A percentile compares a stretch with the other conserved stretches of the same genome.
Conservation (phyloP, 35 echinoderm and acorn worm genomes). For the Anneissia japonica region DNA sequence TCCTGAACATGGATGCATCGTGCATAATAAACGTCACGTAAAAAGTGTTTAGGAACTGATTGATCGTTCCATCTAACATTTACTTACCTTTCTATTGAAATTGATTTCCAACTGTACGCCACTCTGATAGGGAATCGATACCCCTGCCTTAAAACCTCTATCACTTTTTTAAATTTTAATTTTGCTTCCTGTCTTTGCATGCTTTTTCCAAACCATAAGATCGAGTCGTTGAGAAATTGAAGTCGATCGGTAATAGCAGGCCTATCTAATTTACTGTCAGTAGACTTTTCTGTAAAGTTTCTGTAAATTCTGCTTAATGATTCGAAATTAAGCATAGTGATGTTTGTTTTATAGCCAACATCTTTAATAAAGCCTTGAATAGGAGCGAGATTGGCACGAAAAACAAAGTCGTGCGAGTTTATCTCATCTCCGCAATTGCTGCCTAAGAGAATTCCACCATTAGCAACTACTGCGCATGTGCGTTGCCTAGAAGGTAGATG, state of each 20-base stretch:
- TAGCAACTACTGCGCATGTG: slow-evolving; percentile 54
- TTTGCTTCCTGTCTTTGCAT: not conserved
- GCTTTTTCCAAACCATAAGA: slow-evolving; percentile 60
- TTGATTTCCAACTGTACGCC: slow-evolving; percentile 43
- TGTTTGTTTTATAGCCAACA: slow-evolving; percentile 22
- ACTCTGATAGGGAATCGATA: slow-evolving; percentile 4
- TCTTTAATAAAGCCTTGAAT: slow-evolving; percentile 4
- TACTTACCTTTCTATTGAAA: slow-evolving; percentile 39
- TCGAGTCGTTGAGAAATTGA: slow-evolving; percentile 42
- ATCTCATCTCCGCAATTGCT: slow-evolving; percentile 54
- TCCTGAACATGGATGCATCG: too few relatives aligned
- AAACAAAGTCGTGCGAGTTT: slow-evolving; percentile 51
- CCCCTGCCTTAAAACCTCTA: not conserved
- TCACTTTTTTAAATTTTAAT: slow-evolving; percentile 5
- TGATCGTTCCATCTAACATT: too few relatives aligned
- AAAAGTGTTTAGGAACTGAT: too few relatives aligned
- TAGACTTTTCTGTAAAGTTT: not conserved
- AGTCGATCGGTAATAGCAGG: slow-evolving; percentile 15
- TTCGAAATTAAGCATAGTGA: slow-evolving; percentile 52
- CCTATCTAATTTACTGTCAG: not conserved
- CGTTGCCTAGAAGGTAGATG: slow-evolving; percentile 24
- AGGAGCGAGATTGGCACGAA: slow-evolving; percentile 54
- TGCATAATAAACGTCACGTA: too few relatives aligned
- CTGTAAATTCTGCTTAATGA: slow-evolving; percentile 20
- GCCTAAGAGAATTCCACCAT: slow-evolving; percentile 42